Percentiles rank a stretch among this genome's conserved stretches.
phyloP scores from a whole-genome alignment of 2,797 vertebrate species.

The Carduelis carduelis region DNA sequence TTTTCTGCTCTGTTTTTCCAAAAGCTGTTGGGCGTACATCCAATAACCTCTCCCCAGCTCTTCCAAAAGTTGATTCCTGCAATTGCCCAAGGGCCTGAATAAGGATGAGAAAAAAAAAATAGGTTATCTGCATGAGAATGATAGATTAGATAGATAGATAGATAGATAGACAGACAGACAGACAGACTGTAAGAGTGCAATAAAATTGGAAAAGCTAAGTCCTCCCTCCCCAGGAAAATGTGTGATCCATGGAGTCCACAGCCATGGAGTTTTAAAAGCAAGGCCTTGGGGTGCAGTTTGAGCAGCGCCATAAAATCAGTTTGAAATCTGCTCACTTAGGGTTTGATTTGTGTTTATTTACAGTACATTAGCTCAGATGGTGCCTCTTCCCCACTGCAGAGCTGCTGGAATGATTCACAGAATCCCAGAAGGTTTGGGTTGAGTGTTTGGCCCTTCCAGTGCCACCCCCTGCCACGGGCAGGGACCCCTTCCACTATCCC shows the following conservation, averaged over 20 bases:
- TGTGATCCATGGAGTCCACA: not conserved
- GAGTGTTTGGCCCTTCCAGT: not conserved
- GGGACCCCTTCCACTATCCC: not conserved
- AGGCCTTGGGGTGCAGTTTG: not conserved
- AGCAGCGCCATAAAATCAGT: not conserved
- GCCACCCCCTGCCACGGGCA: not conserved
- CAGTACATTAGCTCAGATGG: not conserved
- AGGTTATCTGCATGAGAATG: not conserved
- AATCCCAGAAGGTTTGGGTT: not conserved
- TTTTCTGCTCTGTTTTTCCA: conserved; percentile 48
- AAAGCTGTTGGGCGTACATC: conserved; percentile 16
- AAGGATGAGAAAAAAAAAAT: not conserved
- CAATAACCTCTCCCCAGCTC: conserved; percentile 38
- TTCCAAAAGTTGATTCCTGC: conserved; percentile 18
- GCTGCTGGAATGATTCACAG: not conserved
- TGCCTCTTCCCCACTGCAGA: not conserved
- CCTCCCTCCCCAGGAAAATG: not conserved
- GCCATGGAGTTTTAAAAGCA: not conserved
- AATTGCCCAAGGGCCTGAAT: not conserved
- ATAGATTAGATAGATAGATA: not conserved
- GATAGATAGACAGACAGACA: not conserved
- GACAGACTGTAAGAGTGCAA: not conserved
- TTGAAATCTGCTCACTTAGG: not conserved
- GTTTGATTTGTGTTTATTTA: conserved; percentile 13
- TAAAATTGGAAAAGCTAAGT: not conserved